phyloP scores from a whole-genome alignment of 92 coral and sea anemone genomes.

The Diadumene lineata region DNA sequence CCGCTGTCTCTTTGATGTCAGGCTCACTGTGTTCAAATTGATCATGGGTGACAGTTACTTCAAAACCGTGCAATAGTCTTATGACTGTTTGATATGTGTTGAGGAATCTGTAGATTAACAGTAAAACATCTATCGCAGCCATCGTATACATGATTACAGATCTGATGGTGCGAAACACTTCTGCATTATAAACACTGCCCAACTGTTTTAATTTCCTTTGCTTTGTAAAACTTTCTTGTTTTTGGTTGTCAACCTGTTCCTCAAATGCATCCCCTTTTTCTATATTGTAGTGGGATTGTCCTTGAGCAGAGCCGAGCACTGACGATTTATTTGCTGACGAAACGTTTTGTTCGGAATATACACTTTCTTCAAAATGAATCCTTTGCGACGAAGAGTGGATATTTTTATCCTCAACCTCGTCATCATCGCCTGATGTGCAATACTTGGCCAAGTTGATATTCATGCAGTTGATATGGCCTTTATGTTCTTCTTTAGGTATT shows the following conservation, averaged over 20 bases:
- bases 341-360: conserved; percentile 37
- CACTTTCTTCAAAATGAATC: conserved; percentile 44
- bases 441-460: conserved; percentile 46
- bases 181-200: conserved; percentile 52
- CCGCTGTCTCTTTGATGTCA: conserved; percentile 24
- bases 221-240: conserved; percentile 33
- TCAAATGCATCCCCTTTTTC: conserved; percentile 69
- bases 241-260: conserved; percentile 63
- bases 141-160: conserved; percentile 54
- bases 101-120: conserved; percentile 63
- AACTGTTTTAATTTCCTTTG: conserved; percentile 38
- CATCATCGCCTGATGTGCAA: conserved; percentile 44
- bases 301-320: conserved; percentile 33
- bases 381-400: conserved; percentile 55
- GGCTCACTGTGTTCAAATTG: conserved; percentile 53
- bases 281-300: conserved; percentile 46
- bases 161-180: conserved; percentile 48
- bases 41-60: conserved; percentile 58
- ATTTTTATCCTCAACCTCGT: conserved; percentile 2
- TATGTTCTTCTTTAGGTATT: conserved; percentile 18
- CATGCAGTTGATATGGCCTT: conserved; percentile 37
- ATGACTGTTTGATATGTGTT: conserved; percentile 67
- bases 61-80: conserved; percentile 68
- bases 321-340: conserved; percentile 54
- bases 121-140: conserved; percentile 60